Percentiles rank a stretch among this genome's conserved stretches.
These are phyloP conservation scores for Ciona savignyi DNA, from an alignment of 23 tunicate species.

Conservation along the genomic window DNA sequence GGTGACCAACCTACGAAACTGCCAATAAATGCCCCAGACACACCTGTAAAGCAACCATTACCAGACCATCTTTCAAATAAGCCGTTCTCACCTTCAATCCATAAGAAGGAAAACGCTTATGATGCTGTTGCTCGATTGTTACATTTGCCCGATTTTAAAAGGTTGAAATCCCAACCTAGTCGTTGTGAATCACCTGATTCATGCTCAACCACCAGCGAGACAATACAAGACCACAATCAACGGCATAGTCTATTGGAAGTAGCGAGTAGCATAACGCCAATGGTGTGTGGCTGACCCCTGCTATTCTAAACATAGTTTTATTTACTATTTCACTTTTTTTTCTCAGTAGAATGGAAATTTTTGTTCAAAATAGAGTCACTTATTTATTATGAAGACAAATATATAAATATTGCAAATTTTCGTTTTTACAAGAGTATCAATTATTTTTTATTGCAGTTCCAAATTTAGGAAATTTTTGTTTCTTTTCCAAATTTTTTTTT, in stretches of 20 bases:
- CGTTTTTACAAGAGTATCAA: no score
- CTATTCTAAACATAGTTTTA: no score
- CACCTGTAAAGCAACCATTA: no score
- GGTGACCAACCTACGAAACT: no score
- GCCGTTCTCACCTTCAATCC: not conserved
- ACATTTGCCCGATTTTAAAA: constrained; percentile 12
- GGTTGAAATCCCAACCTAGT: not conserved
- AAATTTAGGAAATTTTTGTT: not conserved
- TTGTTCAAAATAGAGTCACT: no score
- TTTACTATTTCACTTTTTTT: no score
- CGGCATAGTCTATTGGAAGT: not conserved
- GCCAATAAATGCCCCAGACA: no score
- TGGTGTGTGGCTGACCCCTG: no score
- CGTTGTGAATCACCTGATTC: not conserved
- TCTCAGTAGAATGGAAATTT: no score
- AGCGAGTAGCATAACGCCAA: not conserved
- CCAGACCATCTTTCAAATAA: no score
- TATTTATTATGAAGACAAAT: no score
- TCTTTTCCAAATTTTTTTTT: not conserved
- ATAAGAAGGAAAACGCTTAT: constrained; percentile 16
- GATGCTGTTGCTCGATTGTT: constrained; percentile 42
- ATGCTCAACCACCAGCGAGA: not conserved
- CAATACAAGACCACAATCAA: not conserved
- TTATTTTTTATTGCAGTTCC: not conserved
- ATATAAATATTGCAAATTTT: no score